A percentile compares a stretch with the other conserved stretches of the same genome.
Conservation (phyloP, 1,140 invertebrate species). For the Eubasilissa regina region DNA sequence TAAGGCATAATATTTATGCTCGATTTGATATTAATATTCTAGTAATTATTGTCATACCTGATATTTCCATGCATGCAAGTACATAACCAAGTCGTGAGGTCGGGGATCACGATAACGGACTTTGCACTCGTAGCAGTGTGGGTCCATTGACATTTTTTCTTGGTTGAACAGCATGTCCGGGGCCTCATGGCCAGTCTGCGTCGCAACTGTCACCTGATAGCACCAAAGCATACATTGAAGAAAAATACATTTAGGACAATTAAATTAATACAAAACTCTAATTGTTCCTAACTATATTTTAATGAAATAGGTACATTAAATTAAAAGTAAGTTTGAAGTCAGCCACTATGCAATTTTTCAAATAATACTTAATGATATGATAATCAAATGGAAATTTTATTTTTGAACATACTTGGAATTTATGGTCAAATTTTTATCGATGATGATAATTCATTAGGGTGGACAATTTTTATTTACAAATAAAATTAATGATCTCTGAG, state of each 20-base stretch:
- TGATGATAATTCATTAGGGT: no score
- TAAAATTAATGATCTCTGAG: no score
- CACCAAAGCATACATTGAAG: neutral
- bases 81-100: conserved; percentile 93
- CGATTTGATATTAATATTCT: neutral
- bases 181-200: conserved; percentile 85
- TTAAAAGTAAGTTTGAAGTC: no score
- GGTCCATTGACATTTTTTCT: conserved; percentile 86
- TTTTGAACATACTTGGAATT: no score
- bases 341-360: no score
- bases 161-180: conserved; percentile 79
- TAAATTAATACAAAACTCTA: neutral
- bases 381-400: no score
- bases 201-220: conserved; percentile 81
- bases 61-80: conserved; percentile 95
- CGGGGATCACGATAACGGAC: conserved; percentile 92
- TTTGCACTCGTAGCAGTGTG: conserved; percentile 94
- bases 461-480: no score
- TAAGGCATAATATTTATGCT: no score
- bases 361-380: no score
- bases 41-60: conserved; percentile 71
- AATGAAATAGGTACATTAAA: no score
- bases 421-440: no score
- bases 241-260: neutral
- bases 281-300: no score